These are phyloP conservation scores for Andrena haemorrhoa DNA, from an alignment of 2,888 invertebrate species.

Conservation along the genomic window DNA sequence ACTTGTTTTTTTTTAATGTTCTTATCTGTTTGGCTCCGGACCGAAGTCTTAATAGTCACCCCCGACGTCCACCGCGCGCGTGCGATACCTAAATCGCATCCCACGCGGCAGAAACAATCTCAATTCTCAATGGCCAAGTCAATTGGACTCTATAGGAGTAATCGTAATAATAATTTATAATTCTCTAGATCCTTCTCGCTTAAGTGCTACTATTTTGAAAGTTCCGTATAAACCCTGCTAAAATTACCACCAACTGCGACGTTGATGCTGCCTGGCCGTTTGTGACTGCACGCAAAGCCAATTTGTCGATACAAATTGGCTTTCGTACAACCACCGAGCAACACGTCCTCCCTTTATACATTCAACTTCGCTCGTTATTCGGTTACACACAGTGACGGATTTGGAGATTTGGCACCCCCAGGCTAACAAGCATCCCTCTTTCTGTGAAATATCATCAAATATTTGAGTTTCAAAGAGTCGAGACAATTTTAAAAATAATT, in stretches of 20 bases:
- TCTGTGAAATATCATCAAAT: no score
- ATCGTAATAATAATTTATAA: constrained; percentile 45
- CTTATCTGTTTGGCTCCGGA: constrained; percentile 4
- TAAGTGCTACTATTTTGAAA: constrained; percentile 62
- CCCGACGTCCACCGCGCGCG: constrained; percentile 31
- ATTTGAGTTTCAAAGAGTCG: no score
- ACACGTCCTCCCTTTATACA: not conserved
- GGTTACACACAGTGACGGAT: not conserved
- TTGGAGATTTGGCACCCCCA: no score
- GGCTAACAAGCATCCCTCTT: no score
- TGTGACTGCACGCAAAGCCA: constrained; percentile 1
- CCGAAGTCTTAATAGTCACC: constrained; percentile 15
- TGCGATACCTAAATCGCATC: constrained; percentile 33
- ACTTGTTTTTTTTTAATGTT: constrained; percentile 18
- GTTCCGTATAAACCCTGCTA: constrained; percentile 79
- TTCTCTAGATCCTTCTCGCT: constrained; percentile 53
- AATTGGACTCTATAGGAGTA: constrained; percentile 71
- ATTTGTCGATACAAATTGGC: not conserved
- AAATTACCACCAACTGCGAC: constrained; percentile 53
- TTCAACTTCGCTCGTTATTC: not conserved
- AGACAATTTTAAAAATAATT: no score
- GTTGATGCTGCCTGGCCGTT: constrained; percentile 30
- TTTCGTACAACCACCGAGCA: not conserved
- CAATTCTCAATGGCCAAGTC: constrained; percentile 80
- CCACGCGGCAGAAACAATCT: constrained; percentile 70